Evolutionary conservation across 2,888 invertebrate genomes (phyloP).

Genomic region (Pinctada fucata): DNA sequence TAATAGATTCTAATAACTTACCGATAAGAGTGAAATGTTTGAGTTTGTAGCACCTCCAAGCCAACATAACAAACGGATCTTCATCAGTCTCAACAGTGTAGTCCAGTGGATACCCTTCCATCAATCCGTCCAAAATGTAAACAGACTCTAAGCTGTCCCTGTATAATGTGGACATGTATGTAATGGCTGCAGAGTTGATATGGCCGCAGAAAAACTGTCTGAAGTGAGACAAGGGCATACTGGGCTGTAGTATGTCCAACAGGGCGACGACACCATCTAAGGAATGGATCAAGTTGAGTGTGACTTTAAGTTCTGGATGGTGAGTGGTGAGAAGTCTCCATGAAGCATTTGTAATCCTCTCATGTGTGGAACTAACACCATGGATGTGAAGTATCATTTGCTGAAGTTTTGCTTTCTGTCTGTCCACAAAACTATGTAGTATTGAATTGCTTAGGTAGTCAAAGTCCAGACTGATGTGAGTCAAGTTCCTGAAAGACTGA

Average conservation of each 20-base stretch:
- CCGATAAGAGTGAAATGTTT: conserved; percentile 81
- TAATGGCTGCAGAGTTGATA: conserved; percentile 81
- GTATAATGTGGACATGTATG: conserved; percentile 78
- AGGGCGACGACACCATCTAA: conserved; percentile 83
- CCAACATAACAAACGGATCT: conserved; percentile 83
- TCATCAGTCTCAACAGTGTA: conserved; percentile 55
- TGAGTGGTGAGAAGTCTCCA: conserved; percentile 82
- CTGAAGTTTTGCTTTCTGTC: conserved; percentile 58
- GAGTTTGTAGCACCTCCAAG: conserved; percentile 83
- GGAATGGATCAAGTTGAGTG: conserved; percentile 84
- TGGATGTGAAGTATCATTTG: conserved; percentile 85
- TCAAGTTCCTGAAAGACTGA: conserved; percentile 81
- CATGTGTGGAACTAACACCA: conserved; percentile 82
- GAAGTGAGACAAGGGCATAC: conserved; percentile 86
- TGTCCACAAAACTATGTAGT: conserved; percentile 63
- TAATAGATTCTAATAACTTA: conserved; percentile 51
- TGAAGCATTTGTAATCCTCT: conserved; percentile 82
- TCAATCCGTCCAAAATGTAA: conserved; percentile 82
- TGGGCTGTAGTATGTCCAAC: conserved; percentile 82
- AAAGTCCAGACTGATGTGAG: conserved; percentile 80
- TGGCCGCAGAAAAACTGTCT: conserved; percentile 86
- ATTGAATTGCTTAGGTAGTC: conserved; percentile 73
- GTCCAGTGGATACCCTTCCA: conserved; percentile 51
- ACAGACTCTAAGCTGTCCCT: conserved; percentile 79
- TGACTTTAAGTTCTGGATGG: conserved; percentile 81